phyloP scores from a whole-genome alignment of 2,888 invertebrate species.

The Rhabditophanes sp. region DNA sequence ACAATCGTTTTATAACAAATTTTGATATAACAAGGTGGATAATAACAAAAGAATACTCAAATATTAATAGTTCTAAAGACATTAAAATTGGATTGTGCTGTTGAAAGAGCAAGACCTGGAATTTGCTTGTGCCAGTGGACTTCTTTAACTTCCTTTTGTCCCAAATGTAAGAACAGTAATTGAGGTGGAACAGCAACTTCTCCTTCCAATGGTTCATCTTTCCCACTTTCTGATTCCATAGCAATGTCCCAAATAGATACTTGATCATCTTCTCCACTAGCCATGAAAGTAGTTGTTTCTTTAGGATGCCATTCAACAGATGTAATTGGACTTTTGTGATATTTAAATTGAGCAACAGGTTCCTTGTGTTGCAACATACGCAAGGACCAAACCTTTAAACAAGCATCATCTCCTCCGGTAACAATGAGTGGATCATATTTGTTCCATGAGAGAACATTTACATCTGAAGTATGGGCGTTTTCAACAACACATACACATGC shows the following conservation, averaged over 20 bases:
- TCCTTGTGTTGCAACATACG: slow-evolving; percentile 49
- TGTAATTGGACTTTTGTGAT: slow-evolving; percentile 78
- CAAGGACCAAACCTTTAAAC: slow-evolving; percentile 84
- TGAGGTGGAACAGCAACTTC: slow-evolving; percentile 64
- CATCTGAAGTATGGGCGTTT: slow-evolving; percentile 72
- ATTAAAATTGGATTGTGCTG: slow-evolving; percentile 85
- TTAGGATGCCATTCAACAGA: slow-evolving; percentile 89
- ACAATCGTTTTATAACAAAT: too few species aligned
- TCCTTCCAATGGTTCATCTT: slow-evolving; percentile 9
- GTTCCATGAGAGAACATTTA: slow-evolving; percentile 97
- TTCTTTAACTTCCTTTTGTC: slow-evolving; percentile 92
- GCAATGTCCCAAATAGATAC: slow-evolving; percentile 89
- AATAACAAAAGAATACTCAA: slow-evolving; percentile 45
- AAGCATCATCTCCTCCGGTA: slow-evolving; percentile 90
- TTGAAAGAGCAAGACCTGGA: slow-evolving; percentile 77
- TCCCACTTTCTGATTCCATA: slow-evolving; percentile 60
- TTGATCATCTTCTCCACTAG: slow-evolving; percentile 81
- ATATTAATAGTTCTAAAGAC: slow-evolving; percentile 92
- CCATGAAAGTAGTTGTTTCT: slow-evolving; percentile 80
- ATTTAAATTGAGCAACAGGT: slow-evolving; percentile 80
- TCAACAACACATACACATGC: slow-evolving; percentile 76
- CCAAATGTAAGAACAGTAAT: slow-evolving; percentile 87
- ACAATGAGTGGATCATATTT: slow-evolving; percentile 58
- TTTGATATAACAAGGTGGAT: slow-evolving; percentile 57
- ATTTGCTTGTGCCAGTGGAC: slow-evolving; percentile 93